A percentile compares a stretch with the other conserved stretches of the same genome.
Evolutionary conservation across 1,140 invertebrate genomes (phyloP).

Genomic region (Macrocentrus cingulum): DNA sequence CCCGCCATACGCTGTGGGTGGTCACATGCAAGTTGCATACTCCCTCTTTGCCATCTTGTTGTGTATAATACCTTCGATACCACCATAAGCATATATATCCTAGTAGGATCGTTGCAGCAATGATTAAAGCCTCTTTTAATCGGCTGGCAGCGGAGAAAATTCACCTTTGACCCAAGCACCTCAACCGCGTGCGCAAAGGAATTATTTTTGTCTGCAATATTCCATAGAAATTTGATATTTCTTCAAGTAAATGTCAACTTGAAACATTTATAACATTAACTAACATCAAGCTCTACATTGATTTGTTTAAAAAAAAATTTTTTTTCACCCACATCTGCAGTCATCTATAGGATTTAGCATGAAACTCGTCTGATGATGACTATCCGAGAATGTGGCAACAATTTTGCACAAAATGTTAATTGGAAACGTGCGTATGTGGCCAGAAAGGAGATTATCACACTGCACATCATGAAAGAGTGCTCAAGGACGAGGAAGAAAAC

Average conservation of each 20-base stretch:
- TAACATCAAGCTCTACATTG: neutral
- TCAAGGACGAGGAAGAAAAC: neutral
- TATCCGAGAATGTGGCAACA: neutral
- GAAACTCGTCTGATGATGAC: neutral
- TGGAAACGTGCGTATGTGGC: constrained; percentile 15
- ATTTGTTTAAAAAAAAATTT: neutral
- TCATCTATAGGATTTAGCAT: neutral
- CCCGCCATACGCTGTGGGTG: constrained; percentile 30
- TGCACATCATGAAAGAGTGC: neutral
- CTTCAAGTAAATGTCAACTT: constrained; percentile 4
- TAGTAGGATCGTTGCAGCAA: constrained; percentile 26
- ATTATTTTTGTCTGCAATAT: constrained; percentile 13
- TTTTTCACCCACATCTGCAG: neutral
- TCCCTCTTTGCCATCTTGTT: constrained; percentile 10
- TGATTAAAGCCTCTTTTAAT: constrained; percentile 37
- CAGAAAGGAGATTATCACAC: neutral
- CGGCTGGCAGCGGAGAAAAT: constrained; percentile 34
- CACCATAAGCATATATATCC: constrained; percentile 7
- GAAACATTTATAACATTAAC: neutral
- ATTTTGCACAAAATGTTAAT: constrained; percentile 8
- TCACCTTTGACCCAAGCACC: constrained; percentile 30
- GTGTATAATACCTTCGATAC: constrained; percentile 7
- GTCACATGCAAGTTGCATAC: constrained; percentile 21
- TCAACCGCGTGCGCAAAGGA: neutral
- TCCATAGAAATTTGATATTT: constrained; percentile 2